Conservation (phyloP, 1,140 invertebrate species). For the Drosophila serrata region DNA sequence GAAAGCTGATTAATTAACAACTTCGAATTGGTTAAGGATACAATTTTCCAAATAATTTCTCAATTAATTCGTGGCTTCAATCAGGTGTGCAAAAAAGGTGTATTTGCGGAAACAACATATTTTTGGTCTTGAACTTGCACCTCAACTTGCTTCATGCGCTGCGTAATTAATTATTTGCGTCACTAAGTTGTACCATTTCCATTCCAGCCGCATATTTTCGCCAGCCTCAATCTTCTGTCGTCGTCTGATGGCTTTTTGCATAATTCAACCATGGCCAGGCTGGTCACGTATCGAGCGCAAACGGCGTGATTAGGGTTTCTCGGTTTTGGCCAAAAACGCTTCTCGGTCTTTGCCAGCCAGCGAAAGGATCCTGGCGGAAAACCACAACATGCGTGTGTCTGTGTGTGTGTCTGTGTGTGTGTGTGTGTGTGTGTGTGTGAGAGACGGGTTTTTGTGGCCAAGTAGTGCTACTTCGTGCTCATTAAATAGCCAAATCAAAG, state of each 20-base stretch:
- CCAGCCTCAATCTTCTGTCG: conserved; percentile 28
- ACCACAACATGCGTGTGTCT: conserved; percentile 66
- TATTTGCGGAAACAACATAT: conserved; percentile 13
- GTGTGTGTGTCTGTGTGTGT: no score
- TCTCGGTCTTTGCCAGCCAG: conserved; percentile 41
- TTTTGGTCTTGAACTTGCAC: conserved; percentile 39
- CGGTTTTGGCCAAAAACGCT: conserved; percentile 38
- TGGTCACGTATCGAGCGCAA: conserved; percentile 73
- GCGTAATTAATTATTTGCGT: conserved; percentile 79
- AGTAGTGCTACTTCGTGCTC: conserved; percentile 32
- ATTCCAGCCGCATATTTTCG: conserved; percentile 69
- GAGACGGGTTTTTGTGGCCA: conserved; percentile 1
- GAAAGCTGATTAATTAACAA: not conserved
- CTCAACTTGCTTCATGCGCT: conserved; percentile 56
- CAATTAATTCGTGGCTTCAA: conserved; percentile 22
- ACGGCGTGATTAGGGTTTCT: conserved; percentile 79
- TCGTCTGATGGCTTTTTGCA: conserved; percentile 63
- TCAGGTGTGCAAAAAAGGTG: conserved; percentile 13
- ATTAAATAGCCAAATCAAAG: conserved; percentile 77
- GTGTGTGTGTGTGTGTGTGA: no score
- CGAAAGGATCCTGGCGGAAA: conserved; percentile 44
- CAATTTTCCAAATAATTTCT: conserved; percentile 31
- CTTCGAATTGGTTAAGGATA: not conserved
- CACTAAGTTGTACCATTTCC: conserved; percentile 73
- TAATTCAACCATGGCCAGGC: conserved; percentile 76